Percentiles rank a stretch among this genome's conserved stretches.
Conservation (phyloP, 1,140 invertebrate genomes). For the Tetragonula clypearis region DNA sequence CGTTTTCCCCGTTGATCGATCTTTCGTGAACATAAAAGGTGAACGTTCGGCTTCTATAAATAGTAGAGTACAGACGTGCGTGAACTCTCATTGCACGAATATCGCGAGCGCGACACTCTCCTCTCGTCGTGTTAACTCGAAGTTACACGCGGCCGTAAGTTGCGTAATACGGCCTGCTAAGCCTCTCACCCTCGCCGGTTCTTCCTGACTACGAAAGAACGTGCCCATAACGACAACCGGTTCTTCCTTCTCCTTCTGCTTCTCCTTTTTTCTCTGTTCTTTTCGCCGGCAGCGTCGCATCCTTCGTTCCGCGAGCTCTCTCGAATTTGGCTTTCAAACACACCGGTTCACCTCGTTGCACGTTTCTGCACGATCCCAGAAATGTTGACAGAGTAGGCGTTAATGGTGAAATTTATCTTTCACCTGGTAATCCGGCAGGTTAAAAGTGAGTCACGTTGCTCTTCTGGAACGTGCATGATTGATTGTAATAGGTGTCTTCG, state of each 20-base stretch:
- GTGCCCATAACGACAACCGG: constrained; percentile 55
- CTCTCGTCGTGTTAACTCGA: constrained; percentile 52
- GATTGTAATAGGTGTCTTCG: constrained; percentile 26
- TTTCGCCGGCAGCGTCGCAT: constrained; percentile 7
- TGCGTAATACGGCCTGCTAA: constrained; percentile 56
- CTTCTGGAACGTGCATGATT: constrained; percentile 6
- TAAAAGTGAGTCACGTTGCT: constrained; percentile 22
- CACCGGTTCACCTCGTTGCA: neutral
- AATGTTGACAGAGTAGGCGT: constrained; percentile 18
- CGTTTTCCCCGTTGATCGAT: neutral
- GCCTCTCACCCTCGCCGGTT: constrained; percentile 65
- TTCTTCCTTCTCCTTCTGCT: constrained; percentile 43
- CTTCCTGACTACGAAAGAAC: constrained; percentile 60
- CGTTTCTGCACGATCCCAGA: constrained; percentile 1
- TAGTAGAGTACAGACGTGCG: constrained; percentile 50
- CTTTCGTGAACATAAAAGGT: constrained; percentile 21
- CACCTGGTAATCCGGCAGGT: constrained; percentile 18
- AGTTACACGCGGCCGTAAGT: constrained; percentile 31
- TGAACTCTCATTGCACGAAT: constrained; percentile 45
- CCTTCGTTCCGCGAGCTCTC: constrained; percentile 23
- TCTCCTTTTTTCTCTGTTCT: constrained; percentile 31
- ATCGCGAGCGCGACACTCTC: constrained; percentile 41
- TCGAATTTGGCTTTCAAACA: constrained; percentile 15
- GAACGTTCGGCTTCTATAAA: constrained; percentile 53
- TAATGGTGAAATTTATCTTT: constrained; percentile 38